phyloP scores from a whole-genome alignment of 2,797 vertebrate species.

The Oreochromis mossambicus region DNA sequence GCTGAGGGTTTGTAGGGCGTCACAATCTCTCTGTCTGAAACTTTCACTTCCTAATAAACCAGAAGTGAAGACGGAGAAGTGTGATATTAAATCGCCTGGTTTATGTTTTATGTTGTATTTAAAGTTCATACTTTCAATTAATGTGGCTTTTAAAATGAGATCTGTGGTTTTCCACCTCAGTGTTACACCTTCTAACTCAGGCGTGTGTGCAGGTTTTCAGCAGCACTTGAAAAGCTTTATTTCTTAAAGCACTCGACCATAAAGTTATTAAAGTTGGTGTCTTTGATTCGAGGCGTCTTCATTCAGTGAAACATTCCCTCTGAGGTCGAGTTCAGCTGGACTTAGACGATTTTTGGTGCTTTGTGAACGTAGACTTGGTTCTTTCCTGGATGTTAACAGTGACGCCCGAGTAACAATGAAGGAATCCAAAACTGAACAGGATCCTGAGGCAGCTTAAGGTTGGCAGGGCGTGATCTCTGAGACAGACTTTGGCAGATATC shows the following conservation, averaged over 20 bases:
- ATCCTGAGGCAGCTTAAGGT: rapidly evolving
- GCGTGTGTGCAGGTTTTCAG: neutral
- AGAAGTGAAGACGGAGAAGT: rapidly evolving
- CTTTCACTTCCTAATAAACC: neutral
- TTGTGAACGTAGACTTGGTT: neutral
- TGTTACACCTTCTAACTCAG: rapidly evolving
- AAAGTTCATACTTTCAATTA: neutral
- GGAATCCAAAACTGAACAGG: neutral
- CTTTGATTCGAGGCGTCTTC: rapidly evolving
- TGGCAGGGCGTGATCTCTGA: rapidly evolving
- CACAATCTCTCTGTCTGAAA: neutral
- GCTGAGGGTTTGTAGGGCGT: neutral
- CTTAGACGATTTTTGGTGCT: rapidly evolving
- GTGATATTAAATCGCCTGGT: rapidly evolving
- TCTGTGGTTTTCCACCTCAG: rapidly evolving
- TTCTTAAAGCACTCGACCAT: neutral
- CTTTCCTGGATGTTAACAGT: rapidly evolving
- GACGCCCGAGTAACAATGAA: neutral
- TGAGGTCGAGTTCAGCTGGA: neutral
- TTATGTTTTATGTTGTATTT: neutral
- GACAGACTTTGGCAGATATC: neutral
- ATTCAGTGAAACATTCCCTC: neutral
- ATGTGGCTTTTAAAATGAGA: neutral
- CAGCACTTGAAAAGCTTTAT: neutral
- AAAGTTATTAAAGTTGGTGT: neutral